Conservation (phyloP, 2,113 vertebrate genomes). For the Xenopus laevis region DNA sequence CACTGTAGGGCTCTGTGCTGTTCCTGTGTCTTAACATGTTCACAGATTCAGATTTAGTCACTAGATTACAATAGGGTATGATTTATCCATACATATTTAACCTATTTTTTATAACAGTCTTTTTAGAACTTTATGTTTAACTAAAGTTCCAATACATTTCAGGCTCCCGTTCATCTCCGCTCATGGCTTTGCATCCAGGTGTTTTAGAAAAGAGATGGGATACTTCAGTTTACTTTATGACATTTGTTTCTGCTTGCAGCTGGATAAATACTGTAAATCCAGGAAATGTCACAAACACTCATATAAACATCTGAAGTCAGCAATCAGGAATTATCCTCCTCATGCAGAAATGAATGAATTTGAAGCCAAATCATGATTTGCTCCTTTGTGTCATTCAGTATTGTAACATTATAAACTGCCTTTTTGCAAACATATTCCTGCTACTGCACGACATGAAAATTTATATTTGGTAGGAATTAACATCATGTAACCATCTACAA, state of each 20-base stretch:
- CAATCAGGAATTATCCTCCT: conserved; percentile 47
- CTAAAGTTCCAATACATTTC: no score
- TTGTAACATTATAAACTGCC: background rate
- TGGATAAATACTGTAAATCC: conserved; percentile 63
- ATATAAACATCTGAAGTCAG: conserved; percentile 53
- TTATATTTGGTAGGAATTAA: no score
- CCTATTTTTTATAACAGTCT: no score
- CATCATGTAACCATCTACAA: no score
- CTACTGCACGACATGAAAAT: no score
- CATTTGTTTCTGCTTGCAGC: conserved; percentile 62
- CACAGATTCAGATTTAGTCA: no score
- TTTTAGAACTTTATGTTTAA: background rate
- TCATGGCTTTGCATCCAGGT: background rate
- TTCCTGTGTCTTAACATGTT: no score
- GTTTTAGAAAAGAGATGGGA: background rate
- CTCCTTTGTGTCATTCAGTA: conserved; percentile 47
- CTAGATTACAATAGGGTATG: no score
- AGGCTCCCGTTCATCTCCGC: no score
- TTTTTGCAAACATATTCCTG: no score
- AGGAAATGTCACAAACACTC: conserved; percentile 61
- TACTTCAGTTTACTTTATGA: conserved; percentile 53
- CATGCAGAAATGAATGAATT: conserved; percentile 46
- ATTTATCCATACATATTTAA: no score
- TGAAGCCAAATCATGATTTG: conserved; percentile 40
- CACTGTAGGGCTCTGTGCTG: no score